Conservation (phyloP, 2,113 vertebrate species). For the Silurus asotus region DNA sequence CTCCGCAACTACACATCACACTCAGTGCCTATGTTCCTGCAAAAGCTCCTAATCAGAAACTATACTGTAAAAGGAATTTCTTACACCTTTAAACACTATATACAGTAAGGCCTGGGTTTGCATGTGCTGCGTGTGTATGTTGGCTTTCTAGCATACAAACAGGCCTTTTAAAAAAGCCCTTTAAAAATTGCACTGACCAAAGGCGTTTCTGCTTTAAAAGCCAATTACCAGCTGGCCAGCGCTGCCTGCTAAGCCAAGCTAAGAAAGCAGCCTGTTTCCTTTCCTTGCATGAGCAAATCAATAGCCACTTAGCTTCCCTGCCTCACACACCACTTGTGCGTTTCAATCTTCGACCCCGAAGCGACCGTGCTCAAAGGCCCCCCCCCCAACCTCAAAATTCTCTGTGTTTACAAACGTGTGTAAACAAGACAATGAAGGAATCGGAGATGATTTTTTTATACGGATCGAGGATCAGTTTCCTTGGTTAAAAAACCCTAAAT, state of each 20-base stretch:
- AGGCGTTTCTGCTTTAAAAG: conserved; percentile 57
- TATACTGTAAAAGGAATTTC: background rate
- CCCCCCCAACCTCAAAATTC: background rate
- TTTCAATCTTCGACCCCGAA: conserved; percentile 16
- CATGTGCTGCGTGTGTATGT: background rate
- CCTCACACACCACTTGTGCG: conserved; percentile 36
- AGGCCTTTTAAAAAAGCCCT: conserved; percentile 22
- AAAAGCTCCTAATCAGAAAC: background rate
- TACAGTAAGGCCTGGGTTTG: background rate
- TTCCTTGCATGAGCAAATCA: conserved; percentile 51
- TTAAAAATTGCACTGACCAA: conserved; percentile 54
- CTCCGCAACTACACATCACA: conserved; percentile 48
- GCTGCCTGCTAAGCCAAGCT: conserved; percentile 33
- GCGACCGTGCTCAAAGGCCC: conserved; percentile 20
- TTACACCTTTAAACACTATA: background rate
- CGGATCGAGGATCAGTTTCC: background rate
- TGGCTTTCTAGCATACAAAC: conserved; percentile 16
- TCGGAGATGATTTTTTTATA: background rate
- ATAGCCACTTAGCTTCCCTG: conserved; percentile 56
- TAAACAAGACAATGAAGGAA: background rate
- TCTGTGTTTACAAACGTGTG: background rate
- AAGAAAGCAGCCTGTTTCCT: conserved; percentile 41
- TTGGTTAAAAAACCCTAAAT: background rate
- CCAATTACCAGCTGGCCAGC: conserved; percentile 50
- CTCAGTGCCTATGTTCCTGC: background rate